These are phyloP conservation scores for Syngnathus typhle DNA, from an alignment of 2,113 vertebrate species.

Conservation along the genomic window DNA sequence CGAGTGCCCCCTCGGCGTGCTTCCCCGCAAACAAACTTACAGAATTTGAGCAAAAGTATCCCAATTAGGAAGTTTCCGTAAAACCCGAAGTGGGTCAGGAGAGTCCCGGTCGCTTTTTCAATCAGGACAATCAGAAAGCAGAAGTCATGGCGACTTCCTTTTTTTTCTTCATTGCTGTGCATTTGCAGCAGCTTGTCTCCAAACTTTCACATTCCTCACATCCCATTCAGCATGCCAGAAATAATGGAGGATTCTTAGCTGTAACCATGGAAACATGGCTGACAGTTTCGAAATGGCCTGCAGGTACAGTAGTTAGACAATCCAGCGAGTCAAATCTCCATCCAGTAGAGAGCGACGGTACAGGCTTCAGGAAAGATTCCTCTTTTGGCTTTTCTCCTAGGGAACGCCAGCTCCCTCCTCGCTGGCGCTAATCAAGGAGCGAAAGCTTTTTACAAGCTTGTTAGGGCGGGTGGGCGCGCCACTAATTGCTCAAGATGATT, in stretches of 20 bases:
- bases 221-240: not conserved
- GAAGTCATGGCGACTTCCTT: not conserved
- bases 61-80: too few relatives aligned
- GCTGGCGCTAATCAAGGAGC: conserved; percentile 34
- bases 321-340: conserved; percentile 3
- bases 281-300: conserved; percentile 3
- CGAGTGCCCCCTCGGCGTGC: conserved; percentile 21
- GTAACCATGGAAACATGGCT: conserved; percentile 14
- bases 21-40: not conserved
- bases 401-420: conserved; percentile 11
- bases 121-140: too few relatives aligned
- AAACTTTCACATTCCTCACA: not conserved
- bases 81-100: too few relatives aligned
- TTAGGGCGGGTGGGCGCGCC: conserved; percentile 38
- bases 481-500: conserved; percentile 49
- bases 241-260: not conserved
- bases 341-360: not conserved
- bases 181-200: not conserved
- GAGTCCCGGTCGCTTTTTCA: too few relatives aligned
- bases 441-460: conserved; percentile 46
- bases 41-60: too few relatives aligned
- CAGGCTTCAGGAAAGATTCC: not conserved
- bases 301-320: conserved; percentile 5
- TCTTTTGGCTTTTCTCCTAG: not conserved
- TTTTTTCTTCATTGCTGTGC: not conserved